Base-by-base conservation (phyloP, 2,888 invertebrate species). In the Polydrusus pterygomalis region DNA sequence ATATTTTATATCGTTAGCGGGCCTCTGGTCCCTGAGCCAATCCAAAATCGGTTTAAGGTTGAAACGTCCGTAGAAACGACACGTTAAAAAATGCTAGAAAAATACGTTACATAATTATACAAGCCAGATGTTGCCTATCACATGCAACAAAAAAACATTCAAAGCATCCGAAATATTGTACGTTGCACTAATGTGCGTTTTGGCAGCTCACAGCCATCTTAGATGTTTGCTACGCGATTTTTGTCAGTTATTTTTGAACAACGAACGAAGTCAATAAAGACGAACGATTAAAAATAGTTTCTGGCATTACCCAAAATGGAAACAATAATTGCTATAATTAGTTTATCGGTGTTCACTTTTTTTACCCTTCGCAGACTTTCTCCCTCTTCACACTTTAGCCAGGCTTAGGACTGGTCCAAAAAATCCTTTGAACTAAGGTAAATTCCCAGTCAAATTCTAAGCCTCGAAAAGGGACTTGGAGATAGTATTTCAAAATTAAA, bases 121-220 rank as follows among this genome's bases (percentile, higher is more conserved):
- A 45, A 45, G 2, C 45, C 45, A 45, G 45, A 45, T 45, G 45
- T 45, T 45, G n/a, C 10, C 13, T 45, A 45, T 45, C 45, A 45
- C 45, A 5, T 45, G 45, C 15, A 45, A 45, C 25, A 25, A 25
- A 45, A n/a, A 45, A 45, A 45, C 45, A 45, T n/a, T n/a, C 15
- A 1, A 15, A 45, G 15, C 15, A 45, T 45, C 15, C n/a, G 45
- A 45, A n/a, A 45, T n/a, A 45, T 45, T 7, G n/a, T 2, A 15
- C 2, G n/a, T n/a, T n/a, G 15, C 15, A 15, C 15, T n/a, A 45
- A 45, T 45, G n/a, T 1, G 45, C 2, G 10, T 45, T 45, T 45
- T 45, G 45, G 45, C 45, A 45, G 45, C 13, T n/a, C 45, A 40
- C 11, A 40, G 11, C 1, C 40, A 11, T 9, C 40, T 40, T 40